Percentiles rank a stretch among this genome's conserved stretches.
phyloP scores from a whole-genome alignment of 2,113 vertebrate genomes.

The Bambusicola thoracicus region DNA sequence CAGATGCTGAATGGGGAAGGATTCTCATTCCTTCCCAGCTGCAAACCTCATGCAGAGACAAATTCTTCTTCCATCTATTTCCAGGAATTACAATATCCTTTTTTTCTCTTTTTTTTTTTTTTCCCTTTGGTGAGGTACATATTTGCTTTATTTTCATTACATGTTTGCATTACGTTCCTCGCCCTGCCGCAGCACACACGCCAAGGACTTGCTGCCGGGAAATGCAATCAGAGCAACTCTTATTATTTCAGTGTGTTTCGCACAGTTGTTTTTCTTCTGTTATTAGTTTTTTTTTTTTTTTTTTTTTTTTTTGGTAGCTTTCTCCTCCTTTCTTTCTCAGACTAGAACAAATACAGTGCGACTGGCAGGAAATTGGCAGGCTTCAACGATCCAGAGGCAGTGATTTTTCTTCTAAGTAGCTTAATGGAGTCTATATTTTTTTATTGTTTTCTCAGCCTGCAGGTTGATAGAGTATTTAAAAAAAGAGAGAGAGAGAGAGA shows the following conservation, averaged over 20 bases:
- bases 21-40: neutral
- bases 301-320: neutral
- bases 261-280: slow-evolving; percentile 15
- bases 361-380: slow-evolving; percentile 31
- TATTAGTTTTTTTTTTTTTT: neutral
- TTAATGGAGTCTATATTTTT: slow-evolving; percentile 24
- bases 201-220: neutral
- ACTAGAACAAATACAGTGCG: slow-evolving; percentile 39
- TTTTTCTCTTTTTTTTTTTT: neutral
- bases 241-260: neutral
- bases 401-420: slow-evolving; percentile 23
- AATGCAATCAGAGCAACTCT: neutral
- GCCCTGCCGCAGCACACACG: neutral
- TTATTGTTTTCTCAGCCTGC: slow-evolving; percentile 50
- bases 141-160: neutral
- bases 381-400: slow-evolving; percentile 20
- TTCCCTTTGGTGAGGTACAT: neutral
- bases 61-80: neutral
- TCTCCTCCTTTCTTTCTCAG: slow-evolving; percentile 13
- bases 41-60: neutral
- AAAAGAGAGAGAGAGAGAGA: neutral
- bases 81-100: neutral
- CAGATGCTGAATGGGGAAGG: neutral
- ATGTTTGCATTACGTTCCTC: neutral
- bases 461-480: neutral